Base-by-base conservation (phyloP, 2,113 vertebrate species). In the Microcebus tavaratra region DNA sequence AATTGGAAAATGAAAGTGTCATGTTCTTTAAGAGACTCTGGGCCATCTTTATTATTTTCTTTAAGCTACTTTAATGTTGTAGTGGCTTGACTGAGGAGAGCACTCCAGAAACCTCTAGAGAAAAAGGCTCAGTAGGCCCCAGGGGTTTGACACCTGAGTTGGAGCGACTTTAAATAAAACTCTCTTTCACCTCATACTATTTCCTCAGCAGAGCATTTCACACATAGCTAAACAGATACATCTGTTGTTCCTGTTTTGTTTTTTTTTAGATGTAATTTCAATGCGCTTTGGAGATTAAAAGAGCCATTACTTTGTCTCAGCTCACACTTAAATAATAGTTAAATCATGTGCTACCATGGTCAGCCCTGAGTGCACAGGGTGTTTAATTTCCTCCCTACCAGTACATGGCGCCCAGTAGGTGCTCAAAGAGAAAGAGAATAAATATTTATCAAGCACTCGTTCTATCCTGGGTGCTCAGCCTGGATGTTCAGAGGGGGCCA, bases 1-100 rank as follows among this genome's bases (percentile, higher is more conserved):
- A 87, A 70, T 55, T 25, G 61, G 72, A 96, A 91, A 93, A 93
- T 65, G 93, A 80, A 68, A 93, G 31, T 48, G 36, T 73, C 76
- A 11, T 53, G 15, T 84, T 68, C 72, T 81, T 68, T 75, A 95
- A 85, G 79, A 81, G 72, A 67, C 65, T 83, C 29, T 0, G 11
- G 70, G 55, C 27, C 34, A 80, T 75, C 45, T 91, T 55, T 31
- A 88, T 63, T 72, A 25, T 80, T 92, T 80, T 93, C 83, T 80
- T 84, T 42, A 84, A 88, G 84, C 70, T 76, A 31, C 36, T 85
- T 91, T 75, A 80, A 91, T 42, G 82, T 15, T 53, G 29, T 53
- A 83, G 36, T 34, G 79, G 36, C 82, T 72, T 48, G 36, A 78
- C 23, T 76, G 45, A 76, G 79, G 53, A 93, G 61, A 81, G 17